Conservation (phyloP, 2,797 vertebrate species). For the Pteronotus mesoamericanus region DNA sequence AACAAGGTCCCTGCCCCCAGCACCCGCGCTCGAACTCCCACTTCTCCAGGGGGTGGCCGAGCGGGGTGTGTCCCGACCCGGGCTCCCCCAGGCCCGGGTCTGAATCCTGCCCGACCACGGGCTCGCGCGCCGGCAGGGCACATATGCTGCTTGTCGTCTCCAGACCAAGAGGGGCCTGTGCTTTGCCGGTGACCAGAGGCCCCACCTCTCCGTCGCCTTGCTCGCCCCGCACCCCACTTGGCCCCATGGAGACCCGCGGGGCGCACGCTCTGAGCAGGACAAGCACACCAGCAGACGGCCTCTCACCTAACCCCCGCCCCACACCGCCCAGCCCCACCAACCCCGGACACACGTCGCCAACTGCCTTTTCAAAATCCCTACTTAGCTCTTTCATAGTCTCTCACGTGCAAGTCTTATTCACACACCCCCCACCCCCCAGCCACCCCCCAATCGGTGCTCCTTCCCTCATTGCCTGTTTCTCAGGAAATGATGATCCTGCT, state of each 20-base stretch:
- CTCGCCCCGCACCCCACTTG: background rate
- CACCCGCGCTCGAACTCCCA: background rate
- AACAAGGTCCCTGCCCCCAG: background rate
- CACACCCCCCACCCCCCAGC: too few relatives aligned
- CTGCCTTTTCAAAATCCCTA: background rate
- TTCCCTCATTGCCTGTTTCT: background rate
- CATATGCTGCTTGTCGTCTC: accelerated
- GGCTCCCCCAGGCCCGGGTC: background rate
- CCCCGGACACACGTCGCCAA: background rate
- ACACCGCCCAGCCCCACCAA: background rate
- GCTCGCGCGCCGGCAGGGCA: background rate
- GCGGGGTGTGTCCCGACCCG: background rate
- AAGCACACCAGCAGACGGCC: background rate
- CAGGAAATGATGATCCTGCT: background rate
- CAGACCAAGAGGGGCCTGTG: background rate
- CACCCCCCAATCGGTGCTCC: background rate
- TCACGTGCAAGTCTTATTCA: background rate
- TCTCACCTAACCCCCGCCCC: accelerated
- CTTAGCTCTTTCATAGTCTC: background rate
- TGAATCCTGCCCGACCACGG: background rate
- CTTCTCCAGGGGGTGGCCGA: background rate
- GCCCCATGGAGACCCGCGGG: background rate
- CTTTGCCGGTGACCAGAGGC: background rate
- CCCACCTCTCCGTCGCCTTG: background rate
- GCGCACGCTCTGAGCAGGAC: background rate